These are phyloP conservation scores for Scolopax bukidnonensis DNA, from an alignment of 2,797 vertebrate genomes.

Conservation along the genomic window DNA sequence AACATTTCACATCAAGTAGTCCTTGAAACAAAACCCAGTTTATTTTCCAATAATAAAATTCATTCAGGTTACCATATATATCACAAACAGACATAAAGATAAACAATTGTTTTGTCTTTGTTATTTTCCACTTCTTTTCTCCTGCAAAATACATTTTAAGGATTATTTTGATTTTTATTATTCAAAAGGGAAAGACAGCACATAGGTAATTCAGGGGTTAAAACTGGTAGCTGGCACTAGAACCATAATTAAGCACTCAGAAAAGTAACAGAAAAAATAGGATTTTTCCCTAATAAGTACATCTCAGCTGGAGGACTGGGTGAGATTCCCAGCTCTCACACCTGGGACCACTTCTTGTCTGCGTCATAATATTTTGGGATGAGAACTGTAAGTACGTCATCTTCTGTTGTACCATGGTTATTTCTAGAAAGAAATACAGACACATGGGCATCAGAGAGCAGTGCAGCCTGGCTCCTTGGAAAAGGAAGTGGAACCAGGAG, in stretches of 20 bases:
- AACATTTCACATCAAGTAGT: background rate
- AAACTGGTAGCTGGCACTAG: background rate
- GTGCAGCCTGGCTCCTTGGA: background rate
- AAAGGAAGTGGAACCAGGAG: background rate
- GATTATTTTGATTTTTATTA: background rate
- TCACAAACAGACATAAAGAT: background rate
- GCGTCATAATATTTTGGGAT: background rate
- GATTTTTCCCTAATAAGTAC: background rate
- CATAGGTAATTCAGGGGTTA: background rate
- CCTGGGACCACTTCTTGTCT: background rate
- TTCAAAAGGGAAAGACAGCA: background rate
- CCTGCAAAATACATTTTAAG: background rate
- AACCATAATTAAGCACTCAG: background rate
- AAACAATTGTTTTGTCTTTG: background rate
- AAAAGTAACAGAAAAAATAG: background rate
- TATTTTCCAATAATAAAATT: background rate
- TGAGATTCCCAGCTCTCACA: background rate
- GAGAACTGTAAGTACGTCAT: background rate
- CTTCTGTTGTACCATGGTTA: background rate
- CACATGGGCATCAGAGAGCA: background rate
- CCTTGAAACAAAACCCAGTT: background rate
- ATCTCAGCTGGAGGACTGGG: background rate
- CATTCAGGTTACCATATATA: background rate
- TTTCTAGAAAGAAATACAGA: background rate
- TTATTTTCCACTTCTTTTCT: background rate